Evolutionary conservation across 2,113 vertebrate genomes (phyloP).

Genomic region (Antechinus flavipes): DNA sequence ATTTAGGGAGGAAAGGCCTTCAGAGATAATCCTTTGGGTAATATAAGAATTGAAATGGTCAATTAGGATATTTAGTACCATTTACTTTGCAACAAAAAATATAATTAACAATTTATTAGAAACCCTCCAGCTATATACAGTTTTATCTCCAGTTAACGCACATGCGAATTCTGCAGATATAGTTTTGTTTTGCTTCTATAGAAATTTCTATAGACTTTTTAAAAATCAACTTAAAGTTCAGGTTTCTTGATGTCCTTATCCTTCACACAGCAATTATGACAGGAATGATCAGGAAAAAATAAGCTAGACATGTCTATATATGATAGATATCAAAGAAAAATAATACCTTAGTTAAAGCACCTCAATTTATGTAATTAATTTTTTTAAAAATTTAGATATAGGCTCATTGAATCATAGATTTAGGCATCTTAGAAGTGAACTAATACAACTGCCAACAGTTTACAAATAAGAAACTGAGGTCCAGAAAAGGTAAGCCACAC

Average conservation of each 20-base stretch:
- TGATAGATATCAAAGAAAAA: background rate
- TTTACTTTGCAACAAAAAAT: slow-evolving; percentile 32
- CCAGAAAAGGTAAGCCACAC: background rate
- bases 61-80: slow-evolving; percentile 22
- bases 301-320: background rate
- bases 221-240: background rate
- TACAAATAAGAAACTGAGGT: background rate
- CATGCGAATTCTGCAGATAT: background rate
- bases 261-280: slow-evolving; percentile 5
- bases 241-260: background rate
- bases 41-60: slow-evolving; percentile 18
- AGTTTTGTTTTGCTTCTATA: background rate
- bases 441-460: background rate
- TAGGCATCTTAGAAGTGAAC: background rate
- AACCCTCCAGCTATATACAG: background rate
- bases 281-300: background rate
- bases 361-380: slow-evolving; percentile 27
- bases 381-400: background rate
- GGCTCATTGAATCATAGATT: background rate
- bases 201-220: slow-evolving; percentile 6
- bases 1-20: background rate
- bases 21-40: background rate
- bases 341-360: background rate
- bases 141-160: background rate
- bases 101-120: slow-evolving; percentile 32